A percentile compares a stretch with the other conserved stretches of the same genome.
Conservation (phyloP, 2,888 invertebrate species). For the Eupeodes luniger region DNA sequence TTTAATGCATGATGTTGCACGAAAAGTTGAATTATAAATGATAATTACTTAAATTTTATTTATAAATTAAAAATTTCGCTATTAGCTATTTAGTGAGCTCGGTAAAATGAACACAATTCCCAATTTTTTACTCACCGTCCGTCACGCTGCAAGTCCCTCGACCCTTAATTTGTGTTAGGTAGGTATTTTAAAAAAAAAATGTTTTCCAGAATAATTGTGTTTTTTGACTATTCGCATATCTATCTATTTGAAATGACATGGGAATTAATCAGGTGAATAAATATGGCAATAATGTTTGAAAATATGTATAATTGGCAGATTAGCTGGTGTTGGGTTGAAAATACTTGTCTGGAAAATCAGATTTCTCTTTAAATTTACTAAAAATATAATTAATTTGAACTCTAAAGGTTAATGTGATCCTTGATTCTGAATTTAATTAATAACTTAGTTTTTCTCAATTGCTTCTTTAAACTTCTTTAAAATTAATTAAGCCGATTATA, state of each 20-base stretch:
- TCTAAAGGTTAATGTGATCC: no score
- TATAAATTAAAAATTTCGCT: slow-evolving; percentile 31
- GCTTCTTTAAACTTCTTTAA: no score
- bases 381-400: no score
- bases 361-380: no score
- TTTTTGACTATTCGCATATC: not conserved
- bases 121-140: not conserved
- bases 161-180: not conserved
- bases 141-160: not conserved
- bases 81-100: slow-evolving; percentile 35
- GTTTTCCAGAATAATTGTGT: not conserved
- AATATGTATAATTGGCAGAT: not conserved
- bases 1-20: slow-evolving; percentile 53
- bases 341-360: not conserved
- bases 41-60: slow-evolving; percentile 38
- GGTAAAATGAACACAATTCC: slow-evolving; percentile 17
- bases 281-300: not conserved
- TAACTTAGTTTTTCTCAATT: no score
- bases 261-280: slow-evolving; percentile 3
- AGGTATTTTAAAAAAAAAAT: not conserved
- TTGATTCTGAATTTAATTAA: no score
- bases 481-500: no score
- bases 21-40: slow-evolving; percentile 34
- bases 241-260: not conserved
- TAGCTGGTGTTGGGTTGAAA: not conserved